Conservation (phyloP, 2,113 vertebrate species). For the Otocyon megalotis region DNA sequence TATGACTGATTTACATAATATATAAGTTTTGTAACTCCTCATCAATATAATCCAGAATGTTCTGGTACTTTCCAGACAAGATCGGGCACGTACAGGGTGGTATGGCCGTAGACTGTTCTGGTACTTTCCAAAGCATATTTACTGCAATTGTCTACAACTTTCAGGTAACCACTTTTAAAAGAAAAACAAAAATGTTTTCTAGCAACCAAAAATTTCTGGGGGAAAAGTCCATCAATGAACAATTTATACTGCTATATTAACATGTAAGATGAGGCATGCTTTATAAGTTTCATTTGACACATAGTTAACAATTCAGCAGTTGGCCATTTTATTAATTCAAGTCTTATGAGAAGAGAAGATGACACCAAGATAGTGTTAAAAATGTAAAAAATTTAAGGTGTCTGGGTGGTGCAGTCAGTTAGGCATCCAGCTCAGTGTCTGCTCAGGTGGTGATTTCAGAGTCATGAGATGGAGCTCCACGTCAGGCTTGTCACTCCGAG, state of each 20-base stretch:
- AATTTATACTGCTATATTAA: not conserved
- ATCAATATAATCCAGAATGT: not conserved
- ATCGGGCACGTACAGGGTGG: no score
- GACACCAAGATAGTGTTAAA: not conserved
- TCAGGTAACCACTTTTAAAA: not conserved
- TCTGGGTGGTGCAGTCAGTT: not conserved
- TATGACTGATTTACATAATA: not conserved
- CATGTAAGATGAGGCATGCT: not conserved
- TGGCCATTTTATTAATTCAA: not conserved
- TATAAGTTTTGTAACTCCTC: not conserved
- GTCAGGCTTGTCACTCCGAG: not conserved
- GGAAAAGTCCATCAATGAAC: not conserved
- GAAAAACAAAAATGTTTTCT: not conserved
- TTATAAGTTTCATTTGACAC: slow-evolving; percentile 12
- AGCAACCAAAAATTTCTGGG: not conserved
- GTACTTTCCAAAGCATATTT: not conserved
- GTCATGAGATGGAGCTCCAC: not conserved
- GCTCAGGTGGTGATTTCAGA: not conserved
- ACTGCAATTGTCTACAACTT: not conserved
- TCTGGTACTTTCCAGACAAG: not conserved
- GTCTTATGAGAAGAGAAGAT: not conserved
- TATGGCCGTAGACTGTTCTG: not conserved
- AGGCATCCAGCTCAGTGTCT: not conserved
- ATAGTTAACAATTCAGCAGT: not conserved
- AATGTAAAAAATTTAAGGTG: not conserved